These are phyloP conservation scores for Hydractinia echinata DNA, from an alignment of 30 jellyfish, hydroid and myxozoan genomes.

Conservation along the genomic window DNA sequence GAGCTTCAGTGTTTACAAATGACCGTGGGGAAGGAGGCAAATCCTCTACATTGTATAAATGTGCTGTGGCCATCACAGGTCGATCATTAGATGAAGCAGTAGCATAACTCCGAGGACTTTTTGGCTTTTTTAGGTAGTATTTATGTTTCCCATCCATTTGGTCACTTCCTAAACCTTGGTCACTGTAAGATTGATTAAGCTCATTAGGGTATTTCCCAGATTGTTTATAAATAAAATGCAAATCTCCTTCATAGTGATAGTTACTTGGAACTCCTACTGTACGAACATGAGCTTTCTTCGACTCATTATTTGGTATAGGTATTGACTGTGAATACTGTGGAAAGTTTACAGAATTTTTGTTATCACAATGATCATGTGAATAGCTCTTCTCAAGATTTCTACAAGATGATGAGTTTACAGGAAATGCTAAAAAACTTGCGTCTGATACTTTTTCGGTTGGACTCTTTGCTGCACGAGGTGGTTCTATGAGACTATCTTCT, in stretches of 20 bases:
- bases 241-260: slow-evolving; percentile 57
- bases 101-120: neutral
- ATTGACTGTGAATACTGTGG: neutral
- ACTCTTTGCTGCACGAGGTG: slow-evolving; percentile 39
- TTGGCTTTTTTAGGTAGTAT: neutral
- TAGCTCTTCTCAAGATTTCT: neutral
- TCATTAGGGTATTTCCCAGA: slow-evolving; percentile 7
- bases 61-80: slow-evolving; percentile 21
- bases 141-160: neutral
- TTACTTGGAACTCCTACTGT: slow-evolving; percentile 56
- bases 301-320: slow-evolving; percentile 2
- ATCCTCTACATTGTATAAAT: slow-evolving; percentile 31
- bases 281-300: slow-evolving; percentile 29
- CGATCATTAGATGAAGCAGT: neutral
- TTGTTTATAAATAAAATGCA: slow-evolving; percentile 39
- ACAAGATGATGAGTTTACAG: neutral
- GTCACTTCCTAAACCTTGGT: neutral
- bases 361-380: neutral
- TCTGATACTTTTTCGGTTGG: neutral
- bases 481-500: slow-evolving; percentile 31
- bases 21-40: slow-evolving; percentile 42
- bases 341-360: neutral
- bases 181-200: neutral
- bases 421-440: neutral
- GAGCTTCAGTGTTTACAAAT: neutral